Evolutionary conservation across 92 coral and sea anemone genomes (phyloP).

Genomic region (Palythoa caribaeorum): DNA sequence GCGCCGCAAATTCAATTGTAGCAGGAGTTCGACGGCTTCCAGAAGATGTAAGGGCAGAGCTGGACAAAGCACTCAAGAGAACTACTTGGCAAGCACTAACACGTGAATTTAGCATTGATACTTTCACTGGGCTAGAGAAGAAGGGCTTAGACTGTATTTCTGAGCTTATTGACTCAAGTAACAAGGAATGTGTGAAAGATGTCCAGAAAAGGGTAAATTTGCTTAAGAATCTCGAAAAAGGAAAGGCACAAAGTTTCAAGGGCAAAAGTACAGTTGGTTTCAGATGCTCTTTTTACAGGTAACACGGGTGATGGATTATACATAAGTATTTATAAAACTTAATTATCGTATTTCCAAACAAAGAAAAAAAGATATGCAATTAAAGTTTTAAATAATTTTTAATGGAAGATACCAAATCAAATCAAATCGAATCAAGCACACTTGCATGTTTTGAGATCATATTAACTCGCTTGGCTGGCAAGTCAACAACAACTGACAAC

Average conservation of each 20-base stretch:
- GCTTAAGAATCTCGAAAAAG: slow-evolving; percentile 2
- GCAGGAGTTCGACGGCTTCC: slow-evolving; percentile 50
- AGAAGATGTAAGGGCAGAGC: slow-evolving; percentile 45
- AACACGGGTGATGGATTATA: background rate
- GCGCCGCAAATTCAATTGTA: background rate
- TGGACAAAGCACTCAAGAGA: slow-evolving; percentile 33
- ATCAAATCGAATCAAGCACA: too few relatives aligned
- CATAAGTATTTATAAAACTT: background rate
- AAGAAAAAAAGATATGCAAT: too few relatives aligned
- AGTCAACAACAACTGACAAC: too few relatives aligned
- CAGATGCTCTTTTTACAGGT: slow-evolving; percentile 54
- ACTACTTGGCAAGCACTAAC: slow-evolving; percentile 54
- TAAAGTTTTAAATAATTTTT: too few relatives aligned
- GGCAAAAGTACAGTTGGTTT: slow-evolving; percentile 54
- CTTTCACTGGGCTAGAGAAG: slow-evolving; percentile 33
- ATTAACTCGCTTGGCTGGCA: too few relatives aligned
- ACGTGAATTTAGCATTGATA: slow-evolving; percentile 50
- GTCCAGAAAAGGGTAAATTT: slow-evolving; percentile 15
- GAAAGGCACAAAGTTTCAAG: slow-evolving; percentile 51
- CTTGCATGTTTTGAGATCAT: too few relatives aligned
- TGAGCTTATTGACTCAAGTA: slow-evolving; percentile 35
- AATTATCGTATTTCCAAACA: too few relatives aligned
- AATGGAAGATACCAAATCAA: too few relatives aligned
- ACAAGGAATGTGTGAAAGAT: slow-evolving; percentile 28
- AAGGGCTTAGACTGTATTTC: slow-evolving; percentile 44